Base-by-base conservation (phyloP, 2,888 invertebrate genomes). In the Sipha maydis region DNA sequence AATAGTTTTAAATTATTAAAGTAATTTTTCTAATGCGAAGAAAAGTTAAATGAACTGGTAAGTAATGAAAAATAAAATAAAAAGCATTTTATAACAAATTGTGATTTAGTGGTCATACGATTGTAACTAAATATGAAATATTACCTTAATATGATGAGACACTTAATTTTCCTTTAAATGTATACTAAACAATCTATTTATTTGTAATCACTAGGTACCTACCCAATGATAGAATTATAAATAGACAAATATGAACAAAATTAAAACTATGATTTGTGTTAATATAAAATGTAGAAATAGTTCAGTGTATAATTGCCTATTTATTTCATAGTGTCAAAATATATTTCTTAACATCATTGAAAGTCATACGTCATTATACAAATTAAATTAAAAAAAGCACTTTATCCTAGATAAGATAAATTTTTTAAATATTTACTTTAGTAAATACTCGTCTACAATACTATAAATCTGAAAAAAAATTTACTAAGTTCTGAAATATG, bases 201-300 rank as follows among this genome's bases (percentile, higher is more conserved):
- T 84, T 84, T 84, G 61, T 84, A 76, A 76, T 25, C 76, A 61
- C 41, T 84, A 84, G 71, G 73, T 54, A 84, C 84, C 84, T 84
- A 84, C 84, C 76, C 76, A 75, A 84, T 84, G 61, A 84, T 75
- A 84, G 14, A 84, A 84, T 84, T 84, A 84, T 84, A 84, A 84
- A 84, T 83, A 34, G 56, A 75, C 75, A 84, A 83, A 73, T n/a
- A 73, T 83, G n/a, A 83, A 14, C 14, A 48, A 75, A 84, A 41
- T 31, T 76, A 41, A 41, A 76, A 41, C 38, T 38, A 73, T 73
- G 56, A 76, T 67, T 73, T 73, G 19, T 9, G 73, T 56, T 19
- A 73, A 83, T 19, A 73, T 34, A 73, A 69, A 48, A n/a, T 21
- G 48, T 56, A 19, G 31, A 41, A 69, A 82, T 82, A 69, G 61